phyloP scores from a whole-genome alignment of 2,888 invertebrate genomes.

The Leuctra nigra region DNA sequence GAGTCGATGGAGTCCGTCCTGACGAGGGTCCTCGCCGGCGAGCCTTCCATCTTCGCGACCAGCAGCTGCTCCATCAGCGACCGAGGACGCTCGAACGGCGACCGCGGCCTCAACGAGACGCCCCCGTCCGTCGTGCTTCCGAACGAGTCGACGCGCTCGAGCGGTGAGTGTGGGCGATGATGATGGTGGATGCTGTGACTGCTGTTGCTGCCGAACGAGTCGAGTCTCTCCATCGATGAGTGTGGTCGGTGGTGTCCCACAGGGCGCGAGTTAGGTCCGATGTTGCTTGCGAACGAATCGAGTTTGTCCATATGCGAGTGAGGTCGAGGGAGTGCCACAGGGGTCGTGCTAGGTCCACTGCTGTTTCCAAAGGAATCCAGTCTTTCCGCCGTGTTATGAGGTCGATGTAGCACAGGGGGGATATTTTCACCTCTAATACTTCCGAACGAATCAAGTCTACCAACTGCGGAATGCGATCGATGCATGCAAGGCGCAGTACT shows the following conservation, averaged over 20 bases:
- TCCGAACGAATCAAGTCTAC: background rate
- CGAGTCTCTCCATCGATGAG: constrained; percentile 5
- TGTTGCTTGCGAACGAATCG: background rate
- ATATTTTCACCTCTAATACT: background rate
- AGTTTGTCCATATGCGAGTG: constrained; percentile 45
- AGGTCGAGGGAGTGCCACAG: constrained; percentile 35
- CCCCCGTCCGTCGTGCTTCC: background rate
- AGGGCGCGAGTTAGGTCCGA: background rate
- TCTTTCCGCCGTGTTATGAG: background rate
- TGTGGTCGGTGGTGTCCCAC: background rate
- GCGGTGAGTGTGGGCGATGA: constrained; percentile 43
- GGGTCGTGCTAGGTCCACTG: background rate
- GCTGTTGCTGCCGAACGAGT: background rate
- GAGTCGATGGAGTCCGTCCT: constrained; percentile 68
- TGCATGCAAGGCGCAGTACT: too few species aligned
- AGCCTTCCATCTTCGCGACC: constrained; percentile 71
- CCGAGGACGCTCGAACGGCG: constrained; percentile 47
- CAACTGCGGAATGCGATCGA: background rate
- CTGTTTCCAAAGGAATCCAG: background rate
- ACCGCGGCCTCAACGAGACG: constrained; percentile 1
- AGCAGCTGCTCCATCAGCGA: constrained; percentile 73
- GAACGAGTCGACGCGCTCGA: constrained; percentile 37
- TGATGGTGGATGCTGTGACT: background rate
- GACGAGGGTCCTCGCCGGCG: constrained; percentile 43
- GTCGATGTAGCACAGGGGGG: background rate